Evolutionary conservation across 2,797 vertebrate genomes (phyloP).

Genomic region (Rhinogobio ventralis): DNA sequence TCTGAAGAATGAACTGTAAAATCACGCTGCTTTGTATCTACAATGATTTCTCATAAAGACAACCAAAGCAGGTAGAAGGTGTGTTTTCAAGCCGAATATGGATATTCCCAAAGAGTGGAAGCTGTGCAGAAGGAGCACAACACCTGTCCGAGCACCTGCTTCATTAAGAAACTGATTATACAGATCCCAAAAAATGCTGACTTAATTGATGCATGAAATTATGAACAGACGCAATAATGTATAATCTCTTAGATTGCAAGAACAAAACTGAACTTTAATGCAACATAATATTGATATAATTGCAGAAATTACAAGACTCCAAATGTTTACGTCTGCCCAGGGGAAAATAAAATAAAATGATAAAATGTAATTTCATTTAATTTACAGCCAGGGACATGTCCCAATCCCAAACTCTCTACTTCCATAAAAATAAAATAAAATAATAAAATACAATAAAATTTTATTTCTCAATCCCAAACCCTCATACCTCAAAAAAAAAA

Average conservation of each 20-base stretch:
- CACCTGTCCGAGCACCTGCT: conserved; percentile 39
- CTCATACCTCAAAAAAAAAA: background rate
- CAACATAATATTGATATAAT: background rate
- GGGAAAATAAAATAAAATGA: background rate
- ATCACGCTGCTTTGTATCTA: background rate
- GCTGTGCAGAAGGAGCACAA: background rate
- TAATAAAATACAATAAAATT: background rate
- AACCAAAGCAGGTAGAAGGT: background rate
- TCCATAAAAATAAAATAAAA: background rate
- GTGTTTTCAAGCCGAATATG: background rate
- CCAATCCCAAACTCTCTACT: background rate
- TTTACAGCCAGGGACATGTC: background rate
- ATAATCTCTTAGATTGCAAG: background rate
- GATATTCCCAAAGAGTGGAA: background rate
- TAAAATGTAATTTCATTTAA: background rate
- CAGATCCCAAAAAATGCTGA: conserved; percentile 12
- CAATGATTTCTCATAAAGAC: background rate
- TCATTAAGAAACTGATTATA: conserved; percentile 32
- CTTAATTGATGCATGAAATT: conserved; percentile 14
- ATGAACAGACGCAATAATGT: background rate
- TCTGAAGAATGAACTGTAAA: background rate
- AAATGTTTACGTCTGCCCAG: background rate
- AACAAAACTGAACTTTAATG: background rate
- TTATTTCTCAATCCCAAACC: background rate
- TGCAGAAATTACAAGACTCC: background rate